These are phyloP conservation scores for Ophion obscuratus DNA, from an alignment of 2,888 invertebrate species.

Conservation along the genomic window DNA sequence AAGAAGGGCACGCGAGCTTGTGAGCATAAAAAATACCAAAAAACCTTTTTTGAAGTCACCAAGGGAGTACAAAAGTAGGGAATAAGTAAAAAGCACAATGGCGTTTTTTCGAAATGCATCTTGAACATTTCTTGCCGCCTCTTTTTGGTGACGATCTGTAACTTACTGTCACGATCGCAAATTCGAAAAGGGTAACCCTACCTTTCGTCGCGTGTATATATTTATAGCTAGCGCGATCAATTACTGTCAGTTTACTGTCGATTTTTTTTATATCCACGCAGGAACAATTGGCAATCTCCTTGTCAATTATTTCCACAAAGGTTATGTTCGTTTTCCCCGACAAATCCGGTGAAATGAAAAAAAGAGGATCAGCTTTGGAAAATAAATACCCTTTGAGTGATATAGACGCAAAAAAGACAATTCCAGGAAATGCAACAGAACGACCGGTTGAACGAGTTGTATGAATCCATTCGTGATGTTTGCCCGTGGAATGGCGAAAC, in stretches of 20 bases:
- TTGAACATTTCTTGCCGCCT: neutral
- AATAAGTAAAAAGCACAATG: neutral
- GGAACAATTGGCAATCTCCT: constrained; percentile 23
- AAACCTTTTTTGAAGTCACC: too few relatives aligned
- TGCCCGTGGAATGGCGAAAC: constrained; percentile 43
- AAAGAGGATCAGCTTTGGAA: neutral
- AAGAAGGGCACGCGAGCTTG: too few relatives aligned
- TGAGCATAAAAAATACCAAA: too few relatives aligned
- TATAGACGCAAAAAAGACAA: neutral
- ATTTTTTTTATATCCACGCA: neutral
- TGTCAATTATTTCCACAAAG: constrained; percentile 4
- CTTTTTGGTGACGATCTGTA: neutral
- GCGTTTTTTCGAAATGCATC: neutral
- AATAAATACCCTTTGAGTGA: neutral
- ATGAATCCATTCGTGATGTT: constrained; percentile 33
- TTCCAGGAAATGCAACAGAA: constrained; percentile 7
- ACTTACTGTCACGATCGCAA: neutral
- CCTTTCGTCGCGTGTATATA: neutral
- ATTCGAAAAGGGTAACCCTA: neutral
- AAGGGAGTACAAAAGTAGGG: neutral
- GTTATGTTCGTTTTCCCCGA: constrained; percentile 23
- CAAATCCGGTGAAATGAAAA: constrained; percentile 9
- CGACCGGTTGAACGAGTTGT: constrained; percentile 22
- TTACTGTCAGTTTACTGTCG: too few relatives aligned
- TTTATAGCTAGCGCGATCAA: neutral